Conservation (phyloP, 37 sponge, comb jelly and placozoan genomes). For the Agelas oroides region DNA sequence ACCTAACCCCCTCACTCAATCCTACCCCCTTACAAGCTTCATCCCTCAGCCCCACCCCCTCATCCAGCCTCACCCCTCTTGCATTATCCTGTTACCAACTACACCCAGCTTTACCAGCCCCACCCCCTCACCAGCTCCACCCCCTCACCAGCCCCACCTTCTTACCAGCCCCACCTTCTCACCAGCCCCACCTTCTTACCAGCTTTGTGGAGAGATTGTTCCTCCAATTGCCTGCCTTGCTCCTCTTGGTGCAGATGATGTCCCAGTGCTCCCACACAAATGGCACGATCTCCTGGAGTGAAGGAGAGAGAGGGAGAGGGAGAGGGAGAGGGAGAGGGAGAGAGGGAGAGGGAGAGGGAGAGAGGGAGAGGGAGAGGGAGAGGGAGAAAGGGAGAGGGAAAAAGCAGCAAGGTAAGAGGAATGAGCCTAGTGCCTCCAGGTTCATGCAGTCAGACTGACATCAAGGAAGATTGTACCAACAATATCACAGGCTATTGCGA, state of each 20-base stretch:
- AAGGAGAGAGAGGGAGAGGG: conserved; percentile 3
- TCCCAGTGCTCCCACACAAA: conserved; percentile 92
- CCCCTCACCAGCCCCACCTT: no score
- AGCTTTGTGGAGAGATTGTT: conserved; percentile 73
- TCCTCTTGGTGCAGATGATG: conserved; percentile 78
- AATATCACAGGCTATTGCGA: no score
- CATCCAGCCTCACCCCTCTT: no score
- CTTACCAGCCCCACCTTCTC: no score
- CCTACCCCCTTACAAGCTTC: no score
- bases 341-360: conserved; percentile 1
- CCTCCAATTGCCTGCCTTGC: conserved; percentile 75
- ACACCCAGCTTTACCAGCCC: background rate
- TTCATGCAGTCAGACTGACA: no score
- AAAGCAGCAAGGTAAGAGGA: background rate
- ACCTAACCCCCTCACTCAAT: no score
- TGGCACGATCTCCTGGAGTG: conserved; percentile 83
- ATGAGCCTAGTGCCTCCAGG: no score
- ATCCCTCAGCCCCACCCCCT: no score
- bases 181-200: conserved; percentile 61
- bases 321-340: conserved; percentile 7
- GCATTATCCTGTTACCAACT: no score
- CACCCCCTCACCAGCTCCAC: background rate
- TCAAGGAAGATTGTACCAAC: no score
- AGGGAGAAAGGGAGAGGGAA: background rate
- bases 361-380: background rate